phyloP scores from a whole-genome alignment of 2,113 vertebrate species.

The Tychaedon coryphoeus region DNA sequence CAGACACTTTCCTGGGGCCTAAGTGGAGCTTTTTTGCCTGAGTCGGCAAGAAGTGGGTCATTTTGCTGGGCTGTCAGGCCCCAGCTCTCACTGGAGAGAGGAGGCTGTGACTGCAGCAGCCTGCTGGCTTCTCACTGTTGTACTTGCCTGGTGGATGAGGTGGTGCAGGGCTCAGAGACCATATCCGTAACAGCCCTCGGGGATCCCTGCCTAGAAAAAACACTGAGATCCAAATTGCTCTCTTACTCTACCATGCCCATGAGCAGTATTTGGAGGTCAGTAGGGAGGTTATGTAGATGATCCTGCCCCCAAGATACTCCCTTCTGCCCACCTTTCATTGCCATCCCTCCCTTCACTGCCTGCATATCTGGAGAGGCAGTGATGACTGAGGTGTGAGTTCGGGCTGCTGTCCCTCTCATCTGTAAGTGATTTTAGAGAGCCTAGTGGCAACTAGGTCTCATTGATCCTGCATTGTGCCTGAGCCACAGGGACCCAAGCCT shows the following conservation, averaged over 20 bases:
- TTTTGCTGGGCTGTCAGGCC: constrained; percentile 75
- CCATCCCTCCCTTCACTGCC: neutral
- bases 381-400: neutral
- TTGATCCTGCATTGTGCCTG: neutral
- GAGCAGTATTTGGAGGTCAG: neutral
- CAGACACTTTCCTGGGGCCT: constrained; percentile 76
- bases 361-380: neutral
- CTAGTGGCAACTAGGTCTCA: neutral
- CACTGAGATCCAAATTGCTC: neutral
- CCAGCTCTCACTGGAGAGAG: constrained; percentile 45
- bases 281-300: neutral
- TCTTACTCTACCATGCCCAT: neutral
- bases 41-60: constrained; percentile 79
- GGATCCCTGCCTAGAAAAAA: neutral
- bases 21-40: constrained; percentile 77
- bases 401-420: neutral
- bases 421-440: neutral
- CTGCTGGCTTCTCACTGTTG: constrained; percentile 8
- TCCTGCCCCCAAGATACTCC: neutral
- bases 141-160: neutral
- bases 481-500: neutral
- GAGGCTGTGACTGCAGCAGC: constrained; percentile 31
- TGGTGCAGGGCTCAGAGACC: neutral
- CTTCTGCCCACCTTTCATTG: neutral
- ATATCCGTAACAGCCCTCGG: neutral